Evolutionary conservation across 2,113 vertebrate species (phyloP), one percentile per base, ranked within the genome.

Genomic region (Perognathus longimembris): DNA sequence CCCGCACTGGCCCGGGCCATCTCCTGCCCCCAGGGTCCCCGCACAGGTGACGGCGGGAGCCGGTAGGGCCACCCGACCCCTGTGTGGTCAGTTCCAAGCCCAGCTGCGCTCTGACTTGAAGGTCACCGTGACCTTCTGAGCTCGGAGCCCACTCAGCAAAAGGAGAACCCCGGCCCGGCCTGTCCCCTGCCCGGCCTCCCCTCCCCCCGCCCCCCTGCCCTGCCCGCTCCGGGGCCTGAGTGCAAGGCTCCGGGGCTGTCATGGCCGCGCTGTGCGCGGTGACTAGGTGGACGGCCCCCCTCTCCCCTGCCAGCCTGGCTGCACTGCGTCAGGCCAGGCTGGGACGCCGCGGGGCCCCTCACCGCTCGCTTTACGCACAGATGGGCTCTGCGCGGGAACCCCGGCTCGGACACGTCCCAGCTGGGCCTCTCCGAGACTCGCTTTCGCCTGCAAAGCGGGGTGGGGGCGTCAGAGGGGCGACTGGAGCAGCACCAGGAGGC

Each of bases 1-100:
- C 24, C 71, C 12, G 24, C 10, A 26, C 0, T 1, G 0, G 57
- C 32, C 63, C 0, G 1, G 9, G 2, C 6, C 3, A 1, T 1
- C 1, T 32, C 21, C 74, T 14, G 0, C 24, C 22, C 7, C 36
- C 8, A 15, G 17, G 50, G 50, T 12, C 50, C 50, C 50, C 15
- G 50, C 50, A 54, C 17, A 15, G 50, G 50, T 54, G 50, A 54
- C 50, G 17, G 50, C 50, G 4, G 14, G 50, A 54, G 50, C 50
- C 2, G 15, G 50, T 45, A n/a, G 50, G 12, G 50, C 11, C 50
- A 54, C 50, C 18, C 17, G 93, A 38, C 74, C 2, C 0, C 3
- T 32, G 34, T 40, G 0, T 2, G 30, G 89, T 38, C 24, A 0
- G 66, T 42, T 73, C 36, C 28, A n/a, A 85, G 7, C 7, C 8